Conservation (phyloP, 2,888 invertebrate species). For the Nebria salina region DNA sequence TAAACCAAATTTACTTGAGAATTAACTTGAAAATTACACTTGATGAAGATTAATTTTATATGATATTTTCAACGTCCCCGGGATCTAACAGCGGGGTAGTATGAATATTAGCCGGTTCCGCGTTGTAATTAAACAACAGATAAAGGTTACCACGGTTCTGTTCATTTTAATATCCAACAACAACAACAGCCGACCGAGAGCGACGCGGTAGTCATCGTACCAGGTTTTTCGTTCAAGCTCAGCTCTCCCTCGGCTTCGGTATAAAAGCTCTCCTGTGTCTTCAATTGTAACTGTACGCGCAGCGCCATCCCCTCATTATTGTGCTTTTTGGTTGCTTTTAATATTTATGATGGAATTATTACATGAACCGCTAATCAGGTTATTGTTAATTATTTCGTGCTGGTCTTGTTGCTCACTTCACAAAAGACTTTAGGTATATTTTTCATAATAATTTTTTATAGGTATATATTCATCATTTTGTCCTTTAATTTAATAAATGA, state of each 20-base stretch:
- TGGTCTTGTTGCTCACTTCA: background rate
- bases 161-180: conserved; percentile 35
- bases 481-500: too few species aligned
- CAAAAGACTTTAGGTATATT: background rate
- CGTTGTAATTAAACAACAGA: conserved; percentile 41
- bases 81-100: background rate
- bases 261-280: conserved; percentile 15
- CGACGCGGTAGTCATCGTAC: background rate
- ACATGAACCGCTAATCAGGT: conserved; percentile 12
- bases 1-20: conserved; percentile 46
- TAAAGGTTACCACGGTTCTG: conserved; percentile 33
- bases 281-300: background rate
- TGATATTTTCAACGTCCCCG: conserved; percentile 34
- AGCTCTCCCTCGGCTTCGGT: background rate
- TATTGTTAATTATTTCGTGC: conserved; percentile 15
- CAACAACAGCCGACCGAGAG: background rate
- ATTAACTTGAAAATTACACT: conserved; percentile 46
- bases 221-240: conserved; percentile 25
- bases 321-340: conserved; percentile 14
- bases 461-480: background rate
- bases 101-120: conserved; percentile 41
- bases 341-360: conserved; percentile 20
- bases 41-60: conserved; percentile 45
- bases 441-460: background rate
- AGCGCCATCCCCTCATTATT: background rate